These are phyloP conservation scores for Dipodomys spectabilis DNA, from an alignment of 2,113 vertebrate genomes.

Conservation along the genomic window DNA sequence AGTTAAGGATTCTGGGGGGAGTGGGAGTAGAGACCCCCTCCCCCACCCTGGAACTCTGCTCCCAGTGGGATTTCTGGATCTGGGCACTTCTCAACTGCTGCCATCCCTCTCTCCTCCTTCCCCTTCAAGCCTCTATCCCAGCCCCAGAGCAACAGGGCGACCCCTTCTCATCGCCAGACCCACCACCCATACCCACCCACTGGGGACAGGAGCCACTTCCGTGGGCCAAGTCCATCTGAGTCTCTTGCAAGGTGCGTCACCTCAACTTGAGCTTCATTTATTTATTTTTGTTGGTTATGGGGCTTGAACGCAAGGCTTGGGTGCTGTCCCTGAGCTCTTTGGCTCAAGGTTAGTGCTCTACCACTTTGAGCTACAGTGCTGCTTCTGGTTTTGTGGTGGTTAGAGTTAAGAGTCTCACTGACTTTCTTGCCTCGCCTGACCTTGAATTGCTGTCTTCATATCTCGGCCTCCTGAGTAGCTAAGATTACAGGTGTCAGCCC, in stretches of 20 bases:
- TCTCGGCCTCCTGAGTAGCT: too few relatives aligned
- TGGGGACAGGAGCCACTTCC: not conserved
- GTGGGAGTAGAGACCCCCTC: not conserved
- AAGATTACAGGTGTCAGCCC: too few relatives aligned
- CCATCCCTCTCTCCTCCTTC: not conserved
- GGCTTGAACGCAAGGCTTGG: too few relatives aligned
- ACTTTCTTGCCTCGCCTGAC: not conserved
- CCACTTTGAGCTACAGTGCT: too few relatives aligned
- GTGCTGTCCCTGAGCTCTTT: too few relatives aligned
- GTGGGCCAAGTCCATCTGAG: not conserved
- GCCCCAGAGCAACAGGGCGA: too few relatives aligned
- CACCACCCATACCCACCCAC: not conserved
- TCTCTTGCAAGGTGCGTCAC: not conserved
- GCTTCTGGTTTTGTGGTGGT: too few relatives aligned
- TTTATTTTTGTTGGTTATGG: not conserved
- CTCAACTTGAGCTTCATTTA: not conserved
- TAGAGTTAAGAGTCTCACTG: too few relatives aligned
- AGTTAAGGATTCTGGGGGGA: conserved; percentile 71
- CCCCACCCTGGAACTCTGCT: conserved; percentile 52
- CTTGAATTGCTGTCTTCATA: not conserved
- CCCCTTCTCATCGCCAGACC: not conserved
- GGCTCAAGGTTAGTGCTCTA: too few relatives aligned
- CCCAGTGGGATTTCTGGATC: not conserved
- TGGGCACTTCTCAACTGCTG: not conserved
- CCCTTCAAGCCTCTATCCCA: too few relatives aligned